Evolutionary conservation across 2,888 invertebrate species (phyloP).

Genomic region (Trisateles emortualis): DNA sequence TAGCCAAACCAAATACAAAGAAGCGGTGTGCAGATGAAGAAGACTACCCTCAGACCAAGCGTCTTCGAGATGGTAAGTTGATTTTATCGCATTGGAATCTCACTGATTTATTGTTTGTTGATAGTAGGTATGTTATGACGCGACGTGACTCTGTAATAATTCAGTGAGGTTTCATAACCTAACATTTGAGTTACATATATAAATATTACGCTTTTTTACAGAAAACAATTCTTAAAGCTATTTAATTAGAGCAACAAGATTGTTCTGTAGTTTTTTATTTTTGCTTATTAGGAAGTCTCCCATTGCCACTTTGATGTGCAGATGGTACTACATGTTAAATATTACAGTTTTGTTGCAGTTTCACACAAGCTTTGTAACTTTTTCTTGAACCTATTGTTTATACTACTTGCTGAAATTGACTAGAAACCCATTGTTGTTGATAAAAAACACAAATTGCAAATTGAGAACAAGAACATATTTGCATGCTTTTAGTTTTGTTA

Average conservation of each 20-base stretch:
- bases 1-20: slow-evolving; percentile 61
- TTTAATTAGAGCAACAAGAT: slow-evolving; percentile 42
- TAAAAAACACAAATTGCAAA: too few species aligned
- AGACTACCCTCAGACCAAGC: slow-evolving; percentile 72
- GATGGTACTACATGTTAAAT: slow-evolving; percentile 34
- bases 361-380: slow-evolving; percentile 50
- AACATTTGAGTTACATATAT: slow-evolving; percentile 3
- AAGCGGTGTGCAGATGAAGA: slow-evolving; percentile 77
- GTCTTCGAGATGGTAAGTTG: slow-evolving; percentile 79
- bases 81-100: slow-evolving; percentile 54
- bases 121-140: not conserved
- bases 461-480: too few species aligned
- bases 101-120: slow-evolving; percentile 55
- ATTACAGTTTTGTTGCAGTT: slow-evolving; percentile 75
- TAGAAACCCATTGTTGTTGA: too few species aligned
- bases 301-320: slow-evolving; percentile 28
- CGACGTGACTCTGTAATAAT: slow-evolving; percentile 23
- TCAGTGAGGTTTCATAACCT: slow-evolving; percentile 62
- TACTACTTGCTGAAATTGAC: not conserved
- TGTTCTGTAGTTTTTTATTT: slow-evolving; percentile 30
- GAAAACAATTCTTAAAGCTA: slow-evolving; percentile 20
- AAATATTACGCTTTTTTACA: slow-evolving; percentile 20
- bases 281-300: slow-evolving; percentile 63
- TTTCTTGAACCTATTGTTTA: slow-evolving; percentile 10
- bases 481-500: too few species aligned